These are phyloP conservation scores for Syngnathus scovelli DNA, from an alignment of 2,113 vertebrate species.

Conservation along the genomic window DNA sequence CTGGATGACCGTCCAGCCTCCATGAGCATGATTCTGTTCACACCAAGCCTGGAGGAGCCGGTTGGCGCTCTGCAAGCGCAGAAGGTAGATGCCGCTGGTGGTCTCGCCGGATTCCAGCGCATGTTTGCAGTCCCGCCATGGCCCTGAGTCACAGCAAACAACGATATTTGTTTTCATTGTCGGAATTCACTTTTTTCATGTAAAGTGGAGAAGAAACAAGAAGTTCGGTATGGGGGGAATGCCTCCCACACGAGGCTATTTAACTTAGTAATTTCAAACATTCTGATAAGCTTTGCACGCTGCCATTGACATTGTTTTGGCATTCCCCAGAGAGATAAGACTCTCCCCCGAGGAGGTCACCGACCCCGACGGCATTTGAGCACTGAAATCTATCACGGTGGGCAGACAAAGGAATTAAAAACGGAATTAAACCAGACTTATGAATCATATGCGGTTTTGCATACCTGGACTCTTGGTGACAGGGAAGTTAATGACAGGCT, in stretches of 20 bases:
- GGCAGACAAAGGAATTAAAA: background rate
- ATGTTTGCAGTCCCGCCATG: conserved; percentile 81
- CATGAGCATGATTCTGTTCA: conserved; percentile 74
- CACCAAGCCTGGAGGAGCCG: conserved; percentile 81
- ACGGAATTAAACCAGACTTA: no score
- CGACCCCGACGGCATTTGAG: conserved; percentile 44
- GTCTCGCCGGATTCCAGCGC: conserved; percentile 69
- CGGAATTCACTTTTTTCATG: conserved; percentile 9
- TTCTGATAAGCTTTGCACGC: conserved; percentile 19
- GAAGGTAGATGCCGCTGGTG: conserved; percentile 78
- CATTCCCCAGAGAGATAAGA: conserved; percentile 52
- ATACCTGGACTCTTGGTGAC: conserved; percentile 71
- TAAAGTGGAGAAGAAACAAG: background rate
- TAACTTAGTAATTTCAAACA: conserved; percentile 40
- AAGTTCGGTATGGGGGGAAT: conserved; percentile 8
- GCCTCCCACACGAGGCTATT: conserved; percentile 2
- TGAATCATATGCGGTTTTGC: background rate
- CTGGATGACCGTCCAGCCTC: conserved; percentile 87
- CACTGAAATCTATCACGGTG: conserved; percentile 20
- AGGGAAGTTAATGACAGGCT: conserved; percentile 55
- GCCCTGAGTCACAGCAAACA: conserved; percentile 63
- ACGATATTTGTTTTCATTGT: conserved; percentile 27
- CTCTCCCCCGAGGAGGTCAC: conserved; percentile 46
- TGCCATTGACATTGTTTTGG: conserved; percentile 60
- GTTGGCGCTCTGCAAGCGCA: conserved; percentile 69